Conservation (phyloP, 2,797 vertebrate species). For the Falco columbarius region DNA sequence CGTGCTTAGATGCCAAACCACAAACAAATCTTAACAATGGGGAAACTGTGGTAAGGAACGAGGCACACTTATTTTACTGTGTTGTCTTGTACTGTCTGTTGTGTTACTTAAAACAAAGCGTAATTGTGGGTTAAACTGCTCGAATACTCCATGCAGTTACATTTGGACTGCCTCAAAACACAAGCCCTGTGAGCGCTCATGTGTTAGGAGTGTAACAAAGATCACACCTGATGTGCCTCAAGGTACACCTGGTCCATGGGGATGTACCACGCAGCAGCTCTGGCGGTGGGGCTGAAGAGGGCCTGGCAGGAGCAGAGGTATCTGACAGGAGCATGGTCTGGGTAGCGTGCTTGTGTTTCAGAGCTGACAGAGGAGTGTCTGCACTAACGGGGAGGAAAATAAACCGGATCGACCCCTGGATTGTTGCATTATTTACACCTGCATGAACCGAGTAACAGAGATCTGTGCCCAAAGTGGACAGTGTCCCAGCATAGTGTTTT, state of each 20-base stretch:
- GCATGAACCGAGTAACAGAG: not conserved
- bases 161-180: not conserved
- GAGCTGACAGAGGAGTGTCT: not conserved
- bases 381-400: not conserved
- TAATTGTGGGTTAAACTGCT: not conserved
- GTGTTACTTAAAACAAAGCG: not conserved
- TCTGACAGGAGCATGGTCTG: fast-evolving
- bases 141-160: not conserved
- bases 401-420: not conserved
- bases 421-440: not conserved
- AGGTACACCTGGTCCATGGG: fast-evolving
- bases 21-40: not conserved
- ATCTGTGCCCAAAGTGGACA: not conserved
- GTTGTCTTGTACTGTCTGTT: not conserved
- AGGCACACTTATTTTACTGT: not conserved
- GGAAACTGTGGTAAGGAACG: not conserved
- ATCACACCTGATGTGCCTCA: fast-evolving
- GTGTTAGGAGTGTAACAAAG: not conserved
- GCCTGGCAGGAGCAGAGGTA: not conserved
- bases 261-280: fast-evolving
- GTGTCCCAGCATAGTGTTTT: fast-evolving
- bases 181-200: fast-evolving
- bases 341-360: no score
- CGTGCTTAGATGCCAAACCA: not conserved
- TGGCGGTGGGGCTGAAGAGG: no score